A percentile compares a stretch with the other conserved stretches of the same genome.
These are phyloP conservation scores for Rambutsinella grinnellia DNA, from an alignment of 2,888 invertebrate genomes.

Conservation along the genomic window DNA sequence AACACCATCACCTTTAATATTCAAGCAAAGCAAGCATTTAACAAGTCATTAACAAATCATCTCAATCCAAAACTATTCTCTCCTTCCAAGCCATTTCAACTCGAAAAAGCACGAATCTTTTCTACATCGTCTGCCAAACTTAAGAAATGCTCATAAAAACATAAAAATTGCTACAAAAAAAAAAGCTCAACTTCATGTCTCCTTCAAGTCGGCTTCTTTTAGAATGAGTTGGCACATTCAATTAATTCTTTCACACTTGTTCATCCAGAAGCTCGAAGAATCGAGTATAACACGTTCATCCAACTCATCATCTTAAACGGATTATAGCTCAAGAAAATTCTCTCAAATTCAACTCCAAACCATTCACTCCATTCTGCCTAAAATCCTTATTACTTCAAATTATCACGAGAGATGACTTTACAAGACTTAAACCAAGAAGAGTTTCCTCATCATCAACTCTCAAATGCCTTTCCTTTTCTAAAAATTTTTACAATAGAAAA, in stretches of 20 bases:
- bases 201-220: slow-evolving; percentile 45
- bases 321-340: neutral
- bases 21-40: slow-evolving; percentile 1
- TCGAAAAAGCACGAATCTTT: slow-evolving; percentile 31
- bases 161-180: slow-evolving; percentile 5
- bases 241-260: slow-evolving; percentile 66
- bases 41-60: slow-evolving; percentile 11
- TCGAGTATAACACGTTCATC: slow-evolving; percentile 11
- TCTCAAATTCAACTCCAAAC: no score
- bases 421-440: neutral
- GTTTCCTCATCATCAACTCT: slow-evolving; percentile 1
- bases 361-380: neutral
- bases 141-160: neutral
- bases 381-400: neutral
- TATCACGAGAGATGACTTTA: neutral
- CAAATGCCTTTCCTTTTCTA: slow-evolving; percentile 13
- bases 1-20: neutral
- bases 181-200: slow-evolving; percentile 13
- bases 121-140: slow-evolving; percentile 1
- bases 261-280: slow-evolving; percentile 46
- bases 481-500: slow-evolving; percentile 12
- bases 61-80: no score
- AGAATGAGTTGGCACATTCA: slow-evolving; percentile 65
- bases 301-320: slow-evolving; percentile 15
- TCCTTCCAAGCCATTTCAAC: slow-evolving; percentile 44